These are phyloP conservation scores for Protonibea diacanthus DNA, from an alignment of 2,797 vertebrate species.

Conservation along the genomic window DNA sequence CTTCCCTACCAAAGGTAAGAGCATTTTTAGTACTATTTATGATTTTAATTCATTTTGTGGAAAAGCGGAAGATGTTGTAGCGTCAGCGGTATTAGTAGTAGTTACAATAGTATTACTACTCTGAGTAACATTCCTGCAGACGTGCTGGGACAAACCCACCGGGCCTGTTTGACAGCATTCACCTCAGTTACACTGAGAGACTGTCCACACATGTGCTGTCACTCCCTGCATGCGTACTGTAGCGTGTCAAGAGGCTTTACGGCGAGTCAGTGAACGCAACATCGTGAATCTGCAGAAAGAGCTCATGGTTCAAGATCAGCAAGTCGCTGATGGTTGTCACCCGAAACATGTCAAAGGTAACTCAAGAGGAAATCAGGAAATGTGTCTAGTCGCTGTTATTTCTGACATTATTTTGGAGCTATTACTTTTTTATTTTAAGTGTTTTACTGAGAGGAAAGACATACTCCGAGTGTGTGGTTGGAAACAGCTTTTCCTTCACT, in stretches of 20 bases:
- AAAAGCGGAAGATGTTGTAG: background rate
- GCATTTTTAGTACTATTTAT: too few relatives aligned
- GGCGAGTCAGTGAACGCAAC: background rate
- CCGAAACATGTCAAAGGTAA: too few relatives aligned
- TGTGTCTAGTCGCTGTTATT: too few relatives aligned
- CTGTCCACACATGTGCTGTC: slow-evolving; percentile 36
- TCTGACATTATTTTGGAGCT: background rate
- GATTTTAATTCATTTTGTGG: too few relatives aligned
- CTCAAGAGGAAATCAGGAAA: too few relatives aligned
- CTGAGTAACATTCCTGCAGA: slow-evolving; percentile 42
- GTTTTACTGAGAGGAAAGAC: background rate
- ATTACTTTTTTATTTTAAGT: background rate
- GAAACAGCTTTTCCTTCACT: too few relatives aligned
- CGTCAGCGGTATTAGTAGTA: background rate
- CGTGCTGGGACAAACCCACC: slow-evolving; percentile 49
- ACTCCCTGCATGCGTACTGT: background rate
- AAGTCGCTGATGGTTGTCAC: background rate
- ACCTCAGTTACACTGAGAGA: slow-evolving; percentile 1
- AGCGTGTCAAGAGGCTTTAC: background rate
- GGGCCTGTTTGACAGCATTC: slow-evolving; percentile 68
- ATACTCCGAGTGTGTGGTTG: too few relatives aligned
- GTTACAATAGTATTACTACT: slow-evolving; percentile 6
- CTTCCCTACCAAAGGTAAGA: slow-evolving; percentile 53
- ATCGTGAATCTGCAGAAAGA: background rate
- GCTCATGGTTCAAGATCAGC: background rate